Conservation (phyloP, 2,113 vertebrate species). For the Corapipo altera region DNA sequence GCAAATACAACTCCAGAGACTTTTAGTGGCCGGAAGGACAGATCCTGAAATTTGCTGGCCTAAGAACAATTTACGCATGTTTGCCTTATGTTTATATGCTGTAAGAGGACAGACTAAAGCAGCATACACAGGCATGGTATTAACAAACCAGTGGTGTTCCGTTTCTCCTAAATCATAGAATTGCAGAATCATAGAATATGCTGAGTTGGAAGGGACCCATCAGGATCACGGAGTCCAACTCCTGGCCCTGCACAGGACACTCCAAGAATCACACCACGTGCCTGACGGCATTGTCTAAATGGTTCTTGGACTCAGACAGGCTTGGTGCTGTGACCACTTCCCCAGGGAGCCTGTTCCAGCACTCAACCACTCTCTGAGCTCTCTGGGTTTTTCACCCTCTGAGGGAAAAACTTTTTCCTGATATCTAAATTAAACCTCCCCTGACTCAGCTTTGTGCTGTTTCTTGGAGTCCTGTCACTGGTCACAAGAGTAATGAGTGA, state of each 20-base stretch:
- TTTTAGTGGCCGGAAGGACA: neutral
- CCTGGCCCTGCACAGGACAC: neutral
- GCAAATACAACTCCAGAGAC: neutral
- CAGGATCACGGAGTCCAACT: neutral
- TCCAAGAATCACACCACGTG: neutral
- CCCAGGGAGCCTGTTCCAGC: neutral
- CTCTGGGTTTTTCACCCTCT: neutral
- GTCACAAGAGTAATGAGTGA: neutral
- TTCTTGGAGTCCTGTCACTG: neutral
- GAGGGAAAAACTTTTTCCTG: neutral
- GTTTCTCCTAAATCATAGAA: neutral
- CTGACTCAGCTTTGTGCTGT: neutral
- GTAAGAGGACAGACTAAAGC: neutral
- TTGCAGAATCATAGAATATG: neutral
- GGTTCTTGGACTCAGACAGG: neutral
- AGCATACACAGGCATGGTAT: neutral
- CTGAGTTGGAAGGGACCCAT: neutral
- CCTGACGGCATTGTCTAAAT: neutral
- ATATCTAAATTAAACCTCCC: neutral
- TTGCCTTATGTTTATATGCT: neutral
- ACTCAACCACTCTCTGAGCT: accelerated
- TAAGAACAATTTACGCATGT: neutral
- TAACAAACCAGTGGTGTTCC: neutral
- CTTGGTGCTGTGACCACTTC: neutral
- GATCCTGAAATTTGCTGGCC: neutral